These are phyloP conservation scores for Pseudachorutes palmiensis DNA, from an alignment of 1,140 invertebrate genomes.

Conservation along the genomic window DNA sequence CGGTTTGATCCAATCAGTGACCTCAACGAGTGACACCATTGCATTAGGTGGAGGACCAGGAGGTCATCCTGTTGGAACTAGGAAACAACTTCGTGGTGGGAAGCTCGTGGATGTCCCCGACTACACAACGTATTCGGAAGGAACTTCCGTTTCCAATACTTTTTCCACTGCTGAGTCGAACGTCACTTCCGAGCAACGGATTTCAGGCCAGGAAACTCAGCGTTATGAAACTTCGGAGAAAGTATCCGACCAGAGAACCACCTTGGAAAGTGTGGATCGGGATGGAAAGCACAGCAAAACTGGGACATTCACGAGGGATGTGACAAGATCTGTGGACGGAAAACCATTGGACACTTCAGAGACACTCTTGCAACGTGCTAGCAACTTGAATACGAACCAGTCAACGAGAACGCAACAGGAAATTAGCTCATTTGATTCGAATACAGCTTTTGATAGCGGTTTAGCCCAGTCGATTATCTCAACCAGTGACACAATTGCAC, in stretches of 20 bases:
- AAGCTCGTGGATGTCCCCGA: slow-evolving; percentile 23
- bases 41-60: too few relatives aligned
- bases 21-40: too few relatives aligned
- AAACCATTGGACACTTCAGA: neutral
- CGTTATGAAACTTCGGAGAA: neutral
- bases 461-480: too few relatives aligned
- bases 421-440: neutral
- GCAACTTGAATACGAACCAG: neutral
- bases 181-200: neutral
- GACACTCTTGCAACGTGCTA: neutral
- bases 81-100: slow-evolving; percentile 25
- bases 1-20: too few relatives aligned
- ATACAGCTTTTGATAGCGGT: too few relatives aligned
- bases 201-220: neutral
- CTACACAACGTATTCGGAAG: neutral
- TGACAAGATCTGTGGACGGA: neutral
- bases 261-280: too few relatives aligned
- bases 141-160: neutral
- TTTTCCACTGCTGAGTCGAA: neutral
- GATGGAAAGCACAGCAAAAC: too few relatives aligned
- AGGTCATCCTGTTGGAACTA: too few relatives aligned
- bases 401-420: neutral
- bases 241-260: neutral
- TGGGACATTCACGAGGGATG: neutral
- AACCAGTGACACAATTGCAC: too few relatives aligned